Evolutionary conservation across 2,113 vertebrate species (phyloP), one percentile per base, ranked within the genome.

Genomic region (Penelope pileata): DNA sequence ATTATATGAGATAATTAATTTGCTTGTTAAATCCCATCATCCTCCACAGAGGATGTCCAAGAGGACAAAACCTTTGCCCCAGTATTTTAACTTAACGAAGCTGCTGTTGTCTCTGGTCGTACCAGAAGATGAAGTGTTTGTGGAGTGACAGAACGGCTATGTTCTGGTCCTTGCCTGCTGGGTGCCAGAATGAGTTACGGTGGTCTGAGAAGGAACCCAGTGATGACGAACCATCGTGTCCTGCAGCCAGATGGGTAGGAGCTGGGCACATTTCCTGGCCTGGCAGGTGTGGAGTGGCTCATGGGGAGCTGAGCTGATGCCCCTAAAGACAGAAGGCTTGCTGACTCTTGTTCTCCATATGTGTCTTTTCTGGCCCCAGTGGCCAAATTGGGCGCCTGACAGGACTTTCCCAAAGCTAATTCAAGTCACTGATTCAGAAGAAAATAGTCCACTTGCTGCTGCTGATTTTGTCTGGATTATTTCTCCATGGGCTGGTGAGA

Each of bases 261-360:
- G 30, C 7, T 1, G 4, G 53, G 47, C 16, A 23, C 0, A 0
- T 74, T 17, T n/a, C 40, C 40, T 56, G 36, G 12, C 50, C n/a
- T 64, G 18, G 27, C 34, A 68, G 47, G 30, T 38, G 34, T 40
- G 38, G n/a, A 48, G 54, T 42, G 47, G 6, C 10, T 74, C 9
- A 3, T 27, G 14, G 42, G 22, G 22, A 50, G 12, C 12, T 15
- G 53, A 73, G 40, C 67, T 8, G 7, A 18, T 62, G 34, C 23
- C 27, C 29, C 22, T 34, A 67, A 68, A 74, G 43, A 21, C 26
- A 48, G 40, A 54, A 30, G n/a, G 22, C 48, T 56, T 5, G 32
- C 62, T 76, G 48, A 29, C 4, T 17, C 9, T 18, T 1, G 0
- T 24, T 21, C 56, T 68, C 54, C 24, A 6, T 0, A 3, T 7